Evolutionary conservation across 1,140 invertebrate genomes (phyloP).

Genomic region (Drosophila oshimai): DNA sequence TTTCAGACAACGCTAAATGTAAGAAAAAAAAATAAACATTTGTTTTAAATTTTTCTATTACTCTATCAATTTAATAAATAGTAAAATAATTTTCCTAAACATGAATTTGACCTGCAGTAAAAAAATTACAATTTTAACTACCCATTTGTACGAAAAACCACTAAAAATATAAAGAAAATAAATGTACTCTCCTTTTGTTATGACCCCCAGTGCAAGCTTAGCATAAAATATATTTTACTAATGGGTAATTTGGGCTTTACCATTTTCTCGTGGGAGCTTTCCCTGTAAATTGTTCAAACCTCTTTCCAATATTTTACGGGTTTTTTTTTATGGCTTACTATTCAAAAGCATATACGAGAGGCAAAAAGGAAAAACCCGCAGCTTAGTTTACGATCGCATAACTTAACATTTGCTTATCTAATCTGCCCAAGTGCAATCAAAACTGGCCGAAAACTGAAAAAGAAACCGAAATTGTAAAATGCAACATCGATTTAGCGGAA

Average conservation of each 20-base stretch:
- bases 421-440: conserved; percentile 40
- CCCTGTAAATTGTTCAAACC: background rate
- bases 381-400: conserved; percentile 34
- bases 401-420: conserved; percentile 47
- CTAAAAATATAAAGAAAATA: background rate
- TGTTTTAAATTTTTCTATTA: no score
- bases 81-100: background rate
- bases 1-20: no score
- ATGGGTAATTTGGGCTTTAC: background rate
- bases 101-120: background rate
- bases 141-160: background rate
- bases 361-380: conserved; percentile 10
- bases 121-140: background rate
- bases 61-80: background rate
- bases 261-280: background rate
- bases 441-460: conserved; percentile 15
- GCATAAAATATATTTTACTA: background rate
- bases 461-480: conserved; percentile 9
- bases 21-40: no score
- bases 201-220: background rate
- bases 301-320: background rate
- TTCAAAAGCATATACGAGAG: background rate
- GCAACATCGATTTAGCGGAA: background rate
- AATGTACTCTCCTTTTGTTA: background rate
- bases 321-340: conserved; percentile 1